A percentile compares a stretch with the other conserved stretches of the same genome.
Conservation (phyloP, 1,140 invertebrate species). For the Cherax quadricarinatus region DNA sequence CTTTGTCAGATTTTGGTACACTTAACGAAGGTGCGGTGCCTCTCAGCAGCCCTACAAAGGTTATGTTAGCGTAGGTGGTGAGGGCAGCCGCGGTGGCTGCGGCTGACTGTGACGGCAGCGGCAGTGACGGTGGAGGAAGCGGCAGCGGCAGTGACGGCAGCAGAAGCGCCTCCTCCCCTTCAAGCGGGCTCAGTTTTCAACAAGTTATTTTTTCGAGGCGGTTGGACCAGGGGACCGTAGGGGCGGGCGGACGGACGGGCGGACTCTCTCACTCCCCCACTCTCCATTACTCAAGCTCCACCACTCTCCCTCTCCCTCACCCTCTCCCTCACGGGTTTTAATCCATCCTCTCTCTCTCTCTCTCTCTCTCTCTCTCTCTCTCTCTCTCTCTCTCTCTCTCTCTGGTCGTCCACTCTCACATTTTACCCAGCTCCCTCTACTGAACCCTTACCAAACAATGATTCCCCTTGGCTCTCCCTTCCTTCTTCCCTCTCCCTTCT, state of each 20-base stretch:
- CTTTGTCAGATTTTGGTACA: not conserved
- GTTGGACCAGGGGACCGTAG: not conserved
- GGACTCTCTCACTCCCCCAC: conserved; percentile 1
- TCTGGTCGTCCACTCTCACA: conserved; percentile 10
- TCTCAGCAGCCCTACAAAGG: not conserved
- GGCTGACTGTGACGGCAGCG: too few species aligned
- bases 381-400: not conserved
- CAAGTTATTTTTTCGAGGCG: conserved; percentile 59
- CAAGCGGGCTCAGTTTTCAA: conserved; percentile 48
- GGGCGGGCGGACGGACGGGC: not conserved
- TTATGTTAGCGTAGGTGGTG: not conserved
- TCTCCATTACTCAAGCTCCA: conserved; percentile 31
- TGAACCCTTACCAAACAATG: conserved; percentile 22
- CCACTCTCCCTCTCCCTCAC: conserved; percentile 5
- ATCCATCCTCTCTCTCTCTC: conserved; percentile 31
- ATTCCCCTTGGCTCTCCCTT: not conserved
- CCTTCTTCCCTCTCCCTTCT: not conserved
- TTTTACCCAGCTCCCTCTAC: conserved; percentile 13
- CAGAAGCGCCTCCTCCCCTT: conserved; percentile 28
- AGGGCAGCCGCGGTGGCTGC: too few species aligned
- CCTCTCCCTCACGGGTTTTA: conserved; percentile 26
- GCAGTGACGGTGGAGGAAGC: not conserved
- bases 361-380: not conserved
- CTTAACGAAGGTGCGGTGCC: not conserved
- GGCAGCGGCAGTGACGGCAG: not conserved